Base-by-base conservation (phyloP, 1,140 invertebrate species). In the Drosophila kepulauana region DNA sequence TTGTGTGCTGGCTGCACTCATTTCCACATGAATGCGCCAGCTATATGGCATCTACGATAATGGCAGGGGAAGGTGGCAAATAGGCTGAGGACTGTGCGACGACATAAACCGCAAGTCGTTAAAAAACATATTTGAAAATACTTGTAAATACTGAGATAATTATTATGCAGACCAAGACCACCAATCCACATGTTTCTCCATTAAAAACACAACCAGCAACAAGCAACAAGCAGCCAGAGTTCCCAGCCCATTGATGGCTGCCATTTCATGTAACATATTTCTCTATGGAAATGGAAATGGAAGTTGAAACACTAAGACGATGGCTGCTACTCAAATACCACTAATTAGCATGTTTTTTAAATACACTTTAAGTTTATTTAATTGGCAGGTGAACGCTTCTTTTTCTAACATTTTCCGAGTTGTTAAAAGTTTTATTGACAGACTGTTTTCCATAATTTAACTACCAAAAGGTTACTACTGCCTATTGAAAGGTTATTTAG, bases 11-110 rank as follows among this genome's bases (percentile, higher is more conserved):
- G 28, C 63, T 89, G 73, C 85, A 89, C 78, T 89, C 86, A 90
- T 89, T 90, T 89, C 86, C 86, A 89, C 79, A 90, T 90, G 86
- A 90, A 90, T 89, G 85, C 86, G 63, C 69, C 74, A 49, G 57
- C 28, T 38, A 62, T 38, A 62, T 63, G 51, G n/a, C 52, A 59
- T 15, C 7, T 43, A 46, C 30, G 51, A 11, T 56, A 38, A 52
- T 52, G 8, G 46, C 33, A 43, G 13, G 48, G 62, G 41, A 63
- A 51, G 48, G 33, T 61, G 10, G 33, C 20, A 20, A 33, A 33
- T 49, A 20, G 61, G 10, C 4, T 1, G 13, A 28, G 6, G 2
- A 46, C 20, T 28, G 13, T 10, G 16, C 25, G 28, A 52, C 69
- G 67, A 70, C 73, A 85, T 81, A 85, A 85, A 81, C 81, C 81